phyloP scores from a whole-genome alignment of 1,140 invertebrate species.

The Drosophila burlai region DNA sequence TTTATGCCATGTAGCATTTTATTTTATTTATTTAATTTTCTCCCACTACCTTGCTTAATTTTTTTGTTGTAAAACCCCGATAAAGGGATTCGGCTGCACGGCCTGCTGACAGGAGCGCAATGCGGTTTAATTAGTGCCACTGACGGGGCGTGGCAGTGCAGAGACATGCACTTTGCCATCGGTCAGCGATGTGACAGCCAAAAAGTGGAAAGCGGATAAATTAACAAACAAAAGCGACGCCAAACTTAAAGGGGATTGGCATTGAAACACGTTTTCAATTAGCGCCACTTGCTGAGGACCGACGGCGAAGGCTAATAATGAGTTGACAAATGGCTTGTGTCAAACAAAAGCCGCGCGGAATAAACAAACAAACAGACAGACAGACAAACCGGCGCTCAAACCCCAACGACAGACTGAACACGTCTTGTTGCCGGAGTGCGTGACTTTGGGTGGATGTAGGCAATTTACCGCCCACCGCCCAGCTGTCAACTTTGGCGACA shows the following conservation, averaged over 20 bases:
- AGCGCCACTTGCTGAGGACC: constrained; percentile 39
- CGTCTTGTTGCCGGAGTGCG: constrained; percentile 49
- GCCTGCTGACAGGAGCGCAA: constrained; percentile 14
- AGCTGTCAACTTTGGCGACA: constrained; percentile 31
- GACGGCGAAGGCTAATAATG: constrained; percentile 49
- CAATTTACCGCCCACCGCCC: constrained; percentile 36
- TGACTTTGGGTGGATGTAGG: constrained; percentile 53
- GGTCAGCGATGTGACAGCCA: constrained; percentile 17
- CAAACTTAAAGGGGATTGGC: constrained; percentile 32
- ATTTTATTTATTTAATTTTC: neutral
- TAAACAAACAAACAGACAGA: constrained; percentile 43
- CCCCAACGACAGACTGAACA: constrained; percentile 34
- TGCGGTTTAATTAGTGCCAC: constrained; percentile 61
- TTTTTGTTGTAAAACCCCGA: neutral
- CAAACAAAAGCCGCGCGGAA: constrained; percentile 46
- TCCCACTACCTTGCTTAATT: neutral
- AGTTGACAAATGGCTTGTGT: constrained; percentile 58
- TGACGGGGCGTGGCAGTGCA: constrained; percentile 11
- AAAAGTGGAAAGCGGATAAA: constrained; percentile 11
- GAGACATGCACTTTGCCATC: constrained; percentile 12
- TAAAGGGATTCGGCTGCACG: constrained; percentile 8
- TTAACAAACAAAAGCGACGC: constrained; percentile 7
- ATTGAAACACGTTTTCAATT: constrained; percentile 60
- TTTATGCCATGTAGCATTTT: neutral
- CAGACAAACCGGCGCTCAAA: constrained; percentile 9